phyloP scores from a whole-genome alignment of 2,797 vertebrate species.

The Apogon hyalosoma region DNA sequence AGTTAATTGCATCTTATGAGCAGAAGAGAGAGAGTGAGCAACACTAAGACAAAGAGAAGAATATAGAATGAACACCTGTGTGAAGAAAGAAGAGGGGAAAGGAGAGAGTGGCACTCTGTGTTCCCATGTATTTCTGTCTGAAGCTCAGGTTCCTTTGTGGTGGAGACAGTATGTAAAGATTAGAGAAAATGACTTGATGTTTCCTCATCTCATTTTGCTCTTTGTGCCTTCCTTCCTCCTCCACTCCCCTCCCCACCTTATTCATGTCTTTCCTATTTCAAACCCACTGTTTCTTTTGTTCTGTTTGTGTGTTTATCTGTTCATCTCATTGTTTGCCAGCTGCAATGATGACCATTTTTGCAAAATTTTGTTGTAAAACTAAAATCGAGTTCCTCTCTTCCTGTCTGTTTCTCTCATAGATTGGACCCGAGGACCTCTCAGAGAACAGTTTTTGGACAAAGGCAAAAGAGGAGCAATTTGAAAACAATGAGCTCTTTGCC shows the following conservation, averaged over 20 bases:
- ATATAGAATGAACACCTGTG: constrained; percentile 20
- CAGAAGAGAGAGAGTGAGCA: constrained; percentile 26
- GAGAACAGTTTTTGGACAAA: constrained; percentile 91
- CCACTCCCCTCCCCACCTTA: constrained; percentile 32
- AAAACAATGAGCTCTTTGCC: constrained; percentile 91
- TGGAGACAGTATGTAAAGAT: constrained; percentile 44
- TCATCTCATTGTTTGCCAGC: constrained; percentile 39
- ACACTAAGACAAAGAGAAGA: constrained; percentile 16
- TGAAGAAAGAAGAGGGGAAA: constrained; percentile 12
- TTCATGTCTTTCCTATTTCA: constrained; percentile 32
- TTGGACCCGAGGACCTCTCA: constrained; percentile 87
- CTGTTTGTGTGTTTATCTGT: constrained; percentile 32
- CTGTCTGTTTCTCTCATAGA: constrained; percentile 72
- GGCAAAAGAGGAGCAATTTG: constrained; percentile 88
- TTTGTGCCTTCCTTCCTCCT: constrained; percentile 32
- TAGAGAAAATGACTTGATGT: constrained; percentile 65
- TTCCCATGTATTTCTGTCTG: constrained; percentile 44
- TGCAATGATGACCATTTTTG: constrained; percentile 37
- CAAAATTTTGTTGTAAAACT: constrained; percentile 12
- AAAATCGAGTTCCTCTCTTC: background rate
- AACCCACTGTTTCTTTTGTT: constrained; percentile 41
- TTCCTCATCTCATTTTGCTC: constrained; percentile 36
- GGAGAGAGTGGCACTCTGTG: constrained; percentile 18
- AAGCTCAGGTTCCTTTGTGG: constrained; percentile 53
- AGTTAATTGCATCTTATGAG: constrained; percentile 69